These are phyloP conservation scores for Microtus oregoni DNA, from an alignment of 2,113 vertebrate genomes.

Conservation along the genomic window DNA sequence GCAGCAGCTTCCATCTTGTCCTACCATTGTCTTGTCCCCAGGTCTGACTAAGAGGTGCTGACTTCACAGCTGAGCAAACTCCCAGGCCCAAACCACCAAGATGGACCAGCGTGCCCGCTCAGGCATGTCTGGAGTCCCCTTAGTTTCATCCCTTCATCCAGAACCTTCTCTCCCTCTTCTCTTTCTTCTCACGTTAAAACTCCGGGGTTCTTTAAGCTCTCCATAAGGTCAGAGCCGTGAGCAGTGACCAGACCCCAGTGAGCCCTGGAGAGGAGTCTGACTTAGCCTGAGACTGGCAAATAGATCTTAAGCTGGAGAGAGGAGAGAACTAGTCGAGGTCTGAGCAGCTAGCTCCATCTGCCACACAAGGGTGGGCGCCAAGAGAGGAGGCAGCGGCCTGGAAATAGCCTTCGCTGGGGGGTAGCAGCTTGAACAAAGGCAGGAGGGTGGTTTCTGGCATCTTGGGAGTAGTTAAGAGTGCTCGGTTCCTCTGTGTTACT, in stretches of 20 bases:
- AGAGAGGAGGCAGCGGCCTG: background rate
- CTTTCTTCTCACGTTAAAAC: background rate
- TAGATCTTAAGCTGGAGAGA: background rate
- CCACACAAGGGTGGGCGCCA: background rate
- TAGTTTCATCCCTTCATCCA: slow-evolving; percentile 34
- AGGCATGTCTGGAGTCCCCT: background rate
- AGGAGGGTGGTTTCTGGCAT: background rate
- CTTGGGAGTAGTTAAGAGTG: background rate
- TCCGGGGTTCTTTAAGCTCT: background rate
- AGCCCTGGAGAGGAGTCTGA: background rate
- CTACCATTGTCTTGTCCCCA: background rate
- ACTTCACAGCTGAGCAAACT: slow-evolving; percentile 61
- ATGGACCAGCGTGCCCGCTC: background rate
- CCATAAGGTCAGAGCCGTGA: background rate
- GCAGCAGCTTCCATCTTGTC: background rate
- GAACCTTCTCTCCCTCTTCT: background rate
- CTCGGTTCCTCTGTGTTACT: background rate
- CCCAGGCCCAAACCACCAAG: background rate
- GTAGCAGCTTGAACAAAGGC: slow-evolving; percentile 49
- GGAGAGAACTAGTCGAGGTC: background rate
- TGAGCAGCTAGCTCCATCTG: background rate
- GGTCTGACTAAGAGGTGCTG: slow-evolving; percentile 9
- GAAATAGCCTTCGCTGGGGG: background rate
- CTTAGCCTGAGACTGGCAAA: background rate
- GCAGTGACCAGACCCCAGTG: background rate